phyloP scores from a whole-genome alignment of 2,888 invertebrate species.

The Nudaria mundana region DNA sequence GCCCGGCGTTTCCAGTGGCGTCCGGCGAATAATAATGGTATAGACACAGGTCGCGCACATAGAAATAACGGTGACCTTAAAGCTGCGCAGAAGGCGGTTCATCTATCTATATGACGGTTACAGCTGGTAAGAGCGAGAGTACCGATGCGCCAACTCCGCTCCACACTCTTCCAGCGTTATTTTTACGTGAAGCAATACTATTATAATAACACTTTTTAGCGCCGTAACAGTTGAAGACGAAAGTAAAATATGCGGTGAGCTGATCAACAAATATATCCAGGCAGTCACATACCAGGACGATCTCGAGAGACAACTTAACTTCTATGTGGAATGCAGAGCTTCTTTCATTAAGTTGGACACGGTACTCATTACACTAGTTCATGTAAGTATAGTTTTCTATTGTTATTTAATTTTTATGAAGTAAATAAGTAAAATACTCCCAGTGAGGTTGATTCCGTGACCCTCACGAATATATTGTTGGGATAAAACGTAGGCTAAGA shows the following conservation, averaged over 20 bases:
- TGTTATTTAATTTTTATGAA: not conserved
- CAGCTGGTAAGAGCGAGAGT: too few species aligned
- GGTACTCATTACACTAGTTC: constrained; percentile 92
- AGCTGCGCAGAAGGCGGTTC: too few species aligned
- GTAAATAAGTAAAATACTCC: not conserved
- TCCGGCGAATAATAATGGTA: too few species aligned
- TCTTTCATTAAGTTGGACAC: constrained; percentile 94
- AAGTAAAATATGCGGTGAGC: constrained; percentile 89
- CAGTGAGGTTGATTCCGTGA: too few species aligned
- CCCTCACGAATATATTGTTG: not conserved
- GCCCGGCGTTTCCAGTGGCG: too few species aligned
- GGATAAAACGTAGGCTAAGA: not conserved
- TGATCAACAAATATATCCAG: constrained; percentile 90
- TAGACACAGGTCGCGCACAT: too few species aligned
- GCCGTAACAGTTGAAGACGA: constrained; percentile 96
- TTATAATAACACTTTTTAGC: constrained; percentile 60
- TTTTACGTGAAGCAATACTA: too few species aligned
- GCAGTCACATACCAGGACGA: constrained; percentile 92
- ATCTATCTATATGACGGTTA: too few species aligned
- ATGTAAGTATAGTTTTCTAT: constrained; percentile 76
- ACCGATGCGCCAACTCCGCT: too few species aligned
- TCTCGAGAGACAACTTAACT: constrained; percentile 94
- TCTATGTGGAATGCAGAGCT: constrained; percentile 95
- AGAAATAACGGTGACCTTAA: too few species aligned
- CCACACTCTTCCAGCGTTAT: too few species aligned